A percentile compares a stretch with the other conserved stretches of the same genome.
phyloP scores from a whole-genome alignment of 2,113 vertebrate species.

The human region GRCh38 chr13:27640001-27640500 shows the following conservation, averaged over 20 bases:
- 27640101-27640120: not conserved
- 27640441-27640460: not conserved
- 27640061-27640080: not conserved
- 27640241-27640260: not conserved
- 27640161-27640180: not conserved
- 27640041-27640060: not conserved
- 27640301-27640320: not conserved
- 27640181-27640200: not conserved
- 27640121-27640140: not conserved
- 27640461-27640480: not conserved
- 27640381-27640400: not conserved
- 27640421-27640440: not conserved
- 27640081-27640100: not conserved
- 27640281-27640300: not conserved
- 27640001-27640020: not conserved
- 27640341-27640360: not conserved
- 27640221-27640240: not conserved
- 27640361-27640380: not conserved
- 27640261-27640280: not conserved
- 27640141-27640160: not conserved
- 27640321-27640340: not conserved
- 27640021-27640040: not conserved
- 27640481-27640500: not conserved
- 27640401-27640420: not conserved
- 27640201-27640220: not conserved